Percentiles rank a stretch among this genome's conserved stretches.
Conservation (phyloP, 2,113 vertebrate genomes). For the Columba livia region DNA sequence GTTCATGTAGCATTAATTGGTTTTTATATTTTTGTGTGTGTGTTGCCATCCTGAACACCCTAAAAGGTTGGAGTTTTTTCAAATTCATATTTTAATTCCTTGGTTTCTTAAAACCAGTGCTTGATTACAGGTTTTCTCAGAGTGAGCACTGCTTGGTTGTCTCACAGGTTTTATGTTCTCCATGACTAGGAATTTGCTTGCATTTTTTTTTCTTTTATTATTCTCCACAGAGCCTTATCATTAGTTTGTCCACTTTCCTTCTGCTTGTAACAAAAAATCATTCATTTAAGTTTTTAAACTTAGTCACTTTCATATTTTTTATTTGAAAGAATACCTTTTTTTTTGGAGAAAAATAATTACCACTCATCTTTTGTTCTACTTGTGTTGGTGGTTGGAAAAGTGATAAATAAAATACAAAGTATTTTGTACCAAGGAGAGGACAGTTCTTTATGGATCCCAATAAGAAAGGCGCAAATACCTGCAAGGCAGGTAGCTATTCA, state of each 20-base stretch:
- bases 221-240: neutral
- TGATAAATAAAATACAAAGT: neutral
- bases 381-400: neutral
- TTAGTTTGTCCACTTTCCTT: neutral
- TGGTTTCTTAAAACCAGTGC: neutral
- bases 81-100: neutral
- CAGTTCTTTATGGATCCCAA: neutral
- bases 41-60: neutral
- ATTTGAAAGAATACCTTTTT: neutral
- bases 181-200: neutral
- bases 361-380: neutral
- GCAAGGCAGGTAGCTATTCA: neutral
- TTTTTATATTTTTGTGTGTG: neutral
- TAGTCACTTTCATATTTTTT: neutral
- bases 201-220: neutral
- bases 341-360: neutral
- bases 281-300: neutral
- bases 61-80: neutral
- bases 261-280: neutral
- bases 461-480: neutral
- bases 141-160: neutral
- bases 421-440: neutral
- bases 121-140: neutral
- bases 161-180: neutral
- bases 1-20: neutral